phyloP scores from a whole-genome alignment of 2,888 invertebrate genomes.

The Brachylomia viminalis region DNA sequence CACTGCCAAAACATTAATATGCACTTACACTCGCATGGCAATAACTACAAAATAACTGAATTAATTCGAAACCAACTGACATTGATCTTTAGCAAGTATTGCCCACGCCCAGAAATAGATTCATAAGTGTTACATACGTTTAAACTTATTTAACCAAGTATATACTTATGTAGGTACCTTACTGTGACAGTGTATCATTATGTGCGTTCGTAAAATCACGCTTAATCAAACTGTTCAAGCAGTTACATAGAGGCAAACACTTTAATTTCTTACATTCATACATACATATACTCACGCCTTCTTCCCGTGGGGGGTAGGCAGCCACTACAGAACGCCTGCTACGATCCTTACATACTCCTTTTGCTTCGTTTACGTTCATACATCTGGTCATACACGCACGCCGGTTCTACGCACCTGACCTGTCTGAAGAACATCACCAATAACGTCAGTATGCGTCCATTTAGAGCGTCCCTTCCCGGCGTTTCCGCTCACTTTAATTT shows the following conservation, averaged over 20 bases:
- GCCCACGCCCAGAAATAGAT: slow-evolving; percentile 55
- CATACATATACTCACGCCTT: no score
- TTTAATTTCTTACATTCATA: background rate
- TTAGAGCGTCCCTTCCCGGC: no score
- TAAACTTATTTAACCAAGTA: slow-evolving; percentile 46
- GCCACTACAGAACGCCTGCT: no score
- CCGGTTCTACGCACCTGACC: no score
- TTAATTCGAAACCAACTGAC: slow-evolving; percentile 51
- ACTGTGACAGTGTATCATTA: slow-evolving; percentile 27
- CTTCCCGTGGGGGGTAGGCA: no score
- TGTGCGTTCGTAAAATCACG: slow-evolving; percentile 38
- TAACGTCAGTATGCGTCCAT: no score
- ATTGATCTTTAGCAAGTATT: slow-evolving; percentile 66
- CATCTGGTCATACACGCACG: no score
- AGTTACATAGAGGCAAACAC: background rate
- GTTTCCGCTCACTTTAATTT: background rate
- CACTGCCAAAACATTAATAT: background rate
- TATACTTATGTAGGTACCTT: slow-evolving; percentile 38
- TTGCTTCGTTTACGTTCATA: no score
- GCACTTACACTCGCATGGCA: slow-evolving; percentile 6
- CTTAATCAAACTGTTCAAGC: slow-evolving; percentile 13
- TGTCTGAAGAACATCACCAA: no score
- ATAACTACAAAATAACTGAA: slow-evolving; percentile 42
- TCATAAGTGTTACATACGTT: slow-evolving; percentile 50
- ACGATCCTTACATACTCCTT: no score